A percentile compares a stretch with the other conserved stretches of the same genome.
phyloP scores from a whole-genome alignment of 2,888 invertebrate genomes.

The Lampropteryx suffumata region DNA sequence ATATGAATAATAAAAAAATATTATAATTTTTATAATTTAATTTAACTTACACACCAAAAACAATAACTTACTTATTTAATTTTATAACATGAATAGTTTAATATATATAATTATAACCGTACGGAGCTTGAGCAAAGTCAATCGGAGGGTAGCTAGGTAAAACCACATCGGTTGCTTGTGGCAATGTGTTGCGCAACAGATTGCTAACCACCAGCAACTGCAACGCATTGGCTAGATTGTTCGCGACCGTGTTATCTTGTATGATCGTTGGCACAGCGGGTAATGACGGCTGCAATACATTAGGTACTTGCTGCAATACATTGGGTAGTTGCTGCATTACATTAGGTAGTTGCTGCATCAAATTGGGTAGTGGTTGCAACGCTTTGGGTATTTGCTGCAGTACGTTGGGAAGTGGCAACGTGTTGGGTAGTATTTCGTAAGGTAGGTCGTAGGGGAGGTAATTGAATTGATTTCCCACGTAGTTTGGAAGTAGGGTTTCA shows the following conservation, averaged over 20 bases:
- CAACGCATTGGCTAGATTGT: conserved; percentile 64
- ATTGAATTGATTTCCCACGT: conserved; percentile 38
- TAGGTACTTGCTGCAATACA: conserved; percentile 7
- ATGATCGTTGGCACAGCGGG: conserved; percentile 45
- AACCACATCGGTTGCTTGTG: conserved; percentile 39
- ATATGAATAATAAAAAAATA: no score
- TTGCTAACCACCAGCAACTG: conserved; percentile 68
- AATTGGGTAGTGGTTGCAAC: conserved; percentile 1
- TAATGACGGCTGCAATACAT: neutral
- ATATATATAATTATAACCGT: conserved; percentile 36
- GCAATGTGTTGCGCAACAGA: conserved; percentile 57
- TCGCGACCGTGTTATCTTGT: conserved; percentile 66
- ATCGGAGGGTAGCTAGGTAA: conserved; percentile 32
- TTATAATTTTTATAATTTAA: no score
- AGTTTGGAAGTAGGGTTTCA: conserved; percentile 44
- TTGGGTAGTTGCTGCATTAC: conserved; percentile 1
- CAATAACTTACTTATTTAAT: no score
- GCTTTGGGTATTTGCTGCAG: conserved; percentile 5
- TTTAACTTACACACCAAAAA: no score
- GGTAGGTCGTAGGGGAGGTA: conserved; percentile 37
- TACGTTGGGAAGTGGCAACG: conserved; percentile 2
- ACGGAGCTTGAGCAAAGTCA: conserved; percentile 29
- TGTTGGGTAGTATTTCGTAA: conserved; percentile 38
- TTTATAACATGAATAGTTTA: neutral
- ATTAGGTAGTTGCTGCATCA: conserved; percentile 8